These are phyloP conservation scores for Pollimyrus isidori DNA, from an alignment of 2,113 vertebrate genomes.

Conservation along the genomic window DNA sequence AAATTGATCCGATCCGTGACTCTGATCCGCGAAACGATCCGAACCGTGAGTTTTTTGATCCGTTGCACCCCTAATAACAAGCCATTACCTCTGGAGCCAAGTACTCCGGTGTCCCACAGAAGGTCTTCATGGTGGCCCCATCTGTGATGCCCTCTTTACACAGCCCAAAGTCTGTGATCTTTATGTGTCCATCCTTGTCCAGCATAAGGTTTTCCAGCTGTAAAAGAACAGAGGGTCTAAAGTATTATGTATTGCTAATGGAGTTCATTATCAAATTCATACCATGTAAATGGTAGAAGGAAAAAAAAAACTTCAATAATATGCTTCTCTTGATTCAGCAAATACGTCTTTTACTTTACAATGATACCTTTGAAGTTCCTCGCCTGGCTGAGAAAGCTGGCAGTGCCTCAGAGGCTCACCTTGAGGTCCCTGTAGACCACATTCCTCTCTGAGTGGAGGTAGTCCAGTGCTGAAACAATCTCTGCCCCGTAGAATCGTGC, in stretches of 20 bases:
- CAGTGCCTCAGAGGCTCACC: constrained; percentile 49
- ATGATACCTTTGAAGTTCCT: not conserved
- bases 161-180: not conserved
- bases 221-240: not conserved
- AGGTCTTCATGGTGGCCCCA: not conserved
- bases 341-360: not conserved
- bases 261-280: not conserved
- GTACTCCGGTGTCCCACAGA: not conserved
- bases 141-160: not conserved
- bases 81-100: not conserved
- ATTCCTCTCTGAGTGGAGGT: constrained; percentile 31
- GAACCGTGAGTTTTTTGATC: too few species aligned
- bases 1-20: too few species aligned
- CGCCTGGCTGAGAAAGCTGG: not conserved
- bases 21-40: too few species aligned
- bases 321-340: not conserved
- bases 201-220: constrained; percentile 2
- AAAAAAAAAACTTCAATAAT: not conserved
- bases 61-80: too few species aligned
- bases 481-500: not conserved
- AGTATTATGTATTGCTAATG: not conserved
- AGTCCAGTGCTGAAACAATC: not conserved
- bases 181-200: constrained; percentile 3
- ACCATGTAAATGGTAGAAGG: not conserved
- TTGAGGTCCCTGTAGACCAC: constrained; percentile 93